Percentiles rank a stretch among this genome's conserved stretches.
phyloP scores from a whole-genome alignment of 2,888 invertebrate species.

The Eupeodes luniger region DNA sequence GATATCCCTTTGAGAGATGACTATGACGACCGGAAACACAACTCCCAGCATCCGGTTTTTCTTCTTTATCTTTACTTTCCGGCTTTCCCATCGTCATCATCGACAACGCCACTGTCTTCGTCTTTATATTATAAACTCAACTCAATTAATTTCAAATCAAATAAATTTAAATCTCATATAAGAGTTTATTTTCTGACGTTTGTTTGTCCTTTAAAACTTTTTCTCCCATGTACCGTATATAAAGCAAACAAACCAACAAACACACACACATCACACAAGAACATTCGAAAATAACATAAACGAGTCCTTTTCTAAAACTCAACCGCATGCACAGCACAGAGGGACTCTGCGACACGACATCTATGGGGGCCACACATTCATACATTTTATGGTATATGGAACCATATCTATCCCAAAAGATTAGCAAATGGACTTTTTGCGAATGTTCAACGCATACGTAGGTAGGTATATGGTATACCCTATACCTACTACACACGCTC shows the following conservation, averaged over 20 bases:
- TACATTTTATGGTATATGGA: not conserved
- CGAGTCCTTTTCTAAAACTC: slow-evolving; percentile 61
- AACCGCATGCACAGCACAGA: slow-evolving; percentile 46
- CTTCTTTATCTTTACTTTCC: slow-evolving; percentile 9
- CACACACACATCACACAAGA: not conserved
- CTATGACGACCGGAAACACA: slow-evolving; percentile 29
- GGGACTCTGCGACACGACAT: slow-evolving; percentile 9
- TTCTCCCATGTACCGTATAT: slow-evolving; percentile 36
- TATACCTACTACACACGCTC: not conserved
- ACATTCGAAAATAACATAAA: slow-evolving; percentile 3
- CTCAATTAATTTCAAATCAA: slow-evolving; percentile 76
- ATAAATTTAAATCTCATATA: slow-evolving; percentile 74
- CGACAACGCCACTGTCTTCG: not conserved
- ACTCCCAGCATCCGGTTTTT: slow-evolving; percentile 20
- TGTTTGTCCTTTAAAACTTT: slow-evolving; percentile 68
- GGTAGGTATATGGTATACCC: too few relatives aligned
- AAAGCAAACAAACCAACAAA: slow-evolving; percentile 18
- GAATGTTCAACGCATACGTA: not conserved
- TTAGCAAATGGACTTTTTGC: slow-evolving; percentile 73
- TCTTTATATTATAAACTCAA: slow-evolving; percentile 64
- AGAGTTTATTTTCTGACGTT: slow-evolving; percentile 47
- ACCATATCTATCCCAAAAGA: slow-evolving; percentile 59
- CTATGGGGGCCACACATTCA: slow-evolving; percentile 4
- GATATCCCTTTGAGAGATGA: slow-evolving; percentile 52
- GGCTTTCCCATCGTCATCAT: not conserved